Evolutionary conservation across 2,797 vertebrate genomes (phyloP).

Genomic region (Notolepis coatsorum): DNA sequence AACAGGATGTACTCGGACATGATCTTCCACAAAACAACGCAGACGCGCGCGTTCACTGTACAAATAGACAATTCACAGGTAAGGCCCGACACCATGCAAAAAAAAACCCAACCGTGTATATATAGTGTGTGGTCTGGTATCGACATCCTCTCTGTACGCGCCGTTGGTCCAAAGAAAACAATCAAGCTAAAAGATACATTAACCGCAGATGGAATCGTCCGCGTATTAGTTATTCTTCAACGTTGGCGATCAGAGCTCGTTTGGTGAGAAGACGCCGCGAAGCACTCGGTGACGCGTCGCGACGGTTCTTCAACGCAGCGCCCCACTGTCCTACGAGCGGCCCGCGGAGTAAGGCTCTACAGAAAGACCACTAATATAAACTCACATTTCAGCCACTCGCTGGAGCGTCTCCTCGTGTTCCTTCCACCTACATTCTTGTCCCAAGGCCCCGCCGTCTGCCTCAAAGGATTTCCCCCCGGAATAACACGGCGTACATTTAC

Average conservation of each 20-base stretch:
- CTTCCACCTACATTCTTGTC: constrained; percentile 6
- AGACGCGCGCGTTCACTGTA: constrained; percentile 44
- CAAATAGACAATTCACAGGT: constrained; percentile 56
- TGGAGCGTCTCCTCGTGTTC: constrained; percentile 19
- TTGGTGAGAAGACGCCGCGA: constrained; percentile 28
- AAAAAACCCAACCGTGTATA: constrained; percentile 36
- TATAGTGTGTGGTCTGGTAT: background rate
- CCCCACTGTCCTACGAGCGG: constrained; percentile 57
- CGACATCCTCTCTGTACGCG: constrained; percentile 7
- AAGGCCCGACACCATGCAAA: constrained; percentile 38
- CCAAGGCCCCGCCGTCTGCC: no score
- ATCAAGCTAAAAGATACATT: background rate
- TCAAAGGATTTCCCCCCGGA: background rate
- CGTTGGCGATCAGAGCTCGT: constrained; percentile 18
- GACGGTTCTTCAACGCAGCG: constrained; percentile 38
- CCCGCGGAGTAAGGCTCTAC: constrained; percentile 57
- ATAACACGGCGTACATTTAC: no score
- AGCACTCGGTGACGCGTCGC: constrained; percentile 28
- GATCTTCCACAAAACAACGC: constrained; percentile 9
- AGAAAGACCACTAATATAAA: constrained; percentile 28
- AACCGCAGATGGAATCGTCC: no score
- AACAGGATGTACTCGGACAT: constrained; percentile 19
- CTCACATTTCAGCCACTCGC: constrained; percentile 31
- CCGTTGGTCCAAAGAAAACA: constrained; percentile 23
- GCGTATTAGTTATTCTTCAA: constrained; percentile 1